Conservation (phyloP, 2,113 vertebrate species). For the Sciurus niger region DNA sequence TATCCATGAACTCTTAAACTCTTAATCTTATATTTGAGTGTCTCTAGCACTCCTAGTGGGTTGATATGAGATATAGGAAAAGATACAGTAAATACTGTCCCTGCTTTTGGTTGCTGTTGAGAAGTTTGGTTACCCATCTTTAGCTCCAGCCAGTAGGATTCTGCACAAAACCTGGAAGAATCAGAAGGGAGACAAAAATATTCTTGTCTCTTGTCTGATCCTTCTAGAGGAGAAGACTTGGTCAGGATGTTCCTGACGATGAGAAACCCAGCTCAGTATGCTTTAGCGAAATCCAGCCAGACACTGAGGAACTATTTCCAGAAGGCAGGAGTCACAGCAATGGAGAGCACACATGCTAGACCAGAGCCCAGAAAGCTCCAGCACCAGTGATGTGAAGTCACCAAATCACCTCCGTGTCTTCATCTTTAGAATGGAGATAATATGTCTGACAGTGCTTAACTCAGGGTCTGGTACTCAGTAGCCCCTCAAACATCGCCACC, state of each 20-base stretch:
- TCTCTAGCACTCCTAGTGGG: too few species aligned
- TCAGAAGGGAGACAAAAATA: not conserved
- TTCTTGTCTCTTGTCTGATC: not conserved
- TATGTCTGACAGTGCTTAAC: not conserved
- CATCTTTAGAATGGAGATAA: not conserved
- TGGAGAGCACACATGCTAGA: not conserved
- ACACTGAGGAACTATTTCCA: rapidly evolving
- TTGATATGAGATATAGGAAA: not conserved
- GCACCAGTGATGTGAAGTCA: not conserved
- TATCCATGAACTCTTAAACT: not conserved
- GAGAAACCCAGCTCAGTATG: rapidly evolving
- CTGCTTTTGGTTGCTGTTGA: not conserved
- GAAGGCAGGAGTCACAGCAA: not conserved
- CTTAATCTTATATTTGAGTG: too few species aligned
- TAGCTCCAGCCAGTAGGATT: not conserved
- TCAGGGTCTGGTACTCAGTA: not conserved
- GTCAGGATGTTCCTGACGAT: not conserved
- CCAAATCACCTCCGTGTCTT: not conserved
- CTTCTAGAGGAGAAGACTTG: not conserved
- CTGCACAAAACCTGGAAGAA: not conserved
- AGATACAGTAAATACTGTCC: not conserved
- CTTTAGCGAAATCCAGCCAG: not conserved
- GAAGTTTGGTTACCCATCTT: not conserved
- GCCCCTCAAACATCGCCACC: not conserved
- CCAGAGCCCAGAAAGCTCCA: not conserved